Conservation (phyloP, 2,888 invertebrate genomes). For the Dimorphilus gyrociliatus region DNA sequence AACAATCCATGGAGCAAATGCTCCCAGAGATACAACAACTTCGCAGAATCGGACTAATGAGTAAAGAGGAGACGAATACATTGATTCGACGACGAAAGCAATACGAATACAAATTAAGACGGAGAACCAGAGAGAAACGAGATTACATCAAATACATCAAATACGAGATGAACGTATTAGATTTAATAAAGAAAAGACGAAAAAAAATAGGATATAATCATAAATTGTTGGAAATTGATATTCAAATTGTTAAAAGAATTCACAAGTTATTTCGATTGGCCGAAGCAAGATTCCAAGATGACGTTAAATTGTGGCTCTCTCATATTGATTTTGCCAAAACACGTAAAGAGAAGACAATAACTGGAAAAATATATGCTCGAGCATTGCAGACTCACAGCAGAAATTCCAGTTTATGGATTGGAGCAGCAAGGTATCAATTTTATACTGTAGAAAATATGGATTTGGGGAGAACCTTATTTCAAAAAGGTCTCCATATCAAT, state of each 20-base stretch:
- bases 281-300: constrained; percentile 48
- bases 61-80: constrained; percentile 44
- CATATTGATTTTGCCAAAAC: too few relatives aligned
- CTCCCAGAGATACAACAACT: constrained; percentile 64
- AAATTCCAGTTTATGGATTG: constrained; percentile 24
- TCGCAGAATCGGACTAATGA: constrained; percentile 53
- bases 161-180: constrained; percentile 52
- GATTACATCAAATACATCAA: constrained; percentile 41
- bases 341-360: constrained; percentile 21
- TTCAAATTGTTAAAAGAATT: constrained; percentile 52
- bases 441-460: too few relatives aligned
- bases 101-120: constrained; percentile 55
- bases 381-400: constrained; percentile 29
- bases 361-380: constrained; percentile 23
- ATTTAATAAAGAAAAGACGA: constrained; percentile 49
- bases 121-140: constrained; percentile 50
- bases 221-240: constrained; percentile 51
- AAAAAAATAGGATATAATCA: constrained; percentile 41
- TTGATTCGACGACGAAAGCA: constrained; percentile 41
- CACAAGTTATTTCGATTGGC: constrained; percentile 47
- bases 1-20: constrained; percentile 58
- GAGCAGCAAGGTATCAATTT: too few relatives aligned
- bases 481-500: constrained; percentile 60
- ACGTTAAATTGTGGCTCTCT: constrained; percentile 58
- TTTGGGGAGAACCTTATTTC: constrained; percentile 51